phyloP scores from a whole-genome alignment of 2,888 invertebrate genomes.

The Apamea monoglypha region DNA sequence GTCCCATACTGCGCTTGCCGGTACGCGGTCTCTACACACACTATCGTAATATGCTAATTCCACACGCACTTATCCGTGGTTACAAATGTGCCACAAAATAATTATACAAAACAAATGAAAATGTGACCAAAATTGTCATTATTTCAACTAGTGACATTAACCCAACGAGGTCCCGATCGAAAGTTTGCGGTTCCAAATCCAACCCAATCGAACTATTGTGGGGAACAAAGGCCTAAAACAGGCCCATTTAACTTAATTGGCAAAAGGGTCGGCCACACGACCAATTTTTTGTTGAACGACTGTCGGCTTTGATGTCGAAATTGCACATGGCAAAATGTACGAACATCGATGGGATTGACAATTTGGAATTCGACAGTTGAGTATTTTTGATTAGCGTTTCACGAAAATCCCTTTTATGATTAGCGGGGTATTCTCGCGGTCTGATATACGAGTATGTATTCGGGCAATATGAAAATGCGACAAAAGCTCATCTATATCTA shows the following conservation, averaged over 20 bases:
- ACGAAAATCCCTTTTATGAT: background rate
- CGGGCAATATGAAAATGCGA: background rate
- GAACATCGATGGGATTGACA: background rate
- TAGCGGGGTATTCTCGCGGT: background rate
- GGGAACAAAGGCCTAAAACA: constrained; percentile 39
- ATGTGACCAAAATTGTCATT: constrained; percentile 11
- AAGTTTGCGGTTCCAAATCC: constrained; percentile 50
- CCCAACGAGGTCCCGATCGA: constrained; percentile 20
- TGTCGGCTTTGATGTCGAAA: constrained; percentile 29
- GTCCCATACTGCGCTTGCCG: no score
- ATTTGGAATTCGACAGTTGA: constrained; percentile 8
- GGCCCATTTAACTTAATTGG: constrained; percentile 48
- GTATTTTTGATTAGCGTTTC: background rate
- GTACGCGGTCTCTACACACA: no score
- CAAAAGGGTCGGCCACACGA: constrained; percentile 7
- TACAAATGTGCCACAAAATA: background rate
- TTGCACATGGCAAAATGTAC: constrained; percentile 3
- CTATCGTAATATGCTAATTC: no score
- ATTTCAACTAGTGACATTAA: constrained; percentile 32
- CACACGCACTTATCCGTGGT: no score
- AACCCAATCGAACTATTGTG: constrained; percentile 53
- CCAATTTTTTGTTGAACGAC: constrained; percentile 7
- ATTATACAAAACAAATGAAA: background rate
- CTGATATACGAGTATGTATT: no score
- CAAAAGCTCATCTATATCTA: background rate